Conservation (phyloP, 1,140 invertebrate species). For the Microplitis mediator region DNA sequence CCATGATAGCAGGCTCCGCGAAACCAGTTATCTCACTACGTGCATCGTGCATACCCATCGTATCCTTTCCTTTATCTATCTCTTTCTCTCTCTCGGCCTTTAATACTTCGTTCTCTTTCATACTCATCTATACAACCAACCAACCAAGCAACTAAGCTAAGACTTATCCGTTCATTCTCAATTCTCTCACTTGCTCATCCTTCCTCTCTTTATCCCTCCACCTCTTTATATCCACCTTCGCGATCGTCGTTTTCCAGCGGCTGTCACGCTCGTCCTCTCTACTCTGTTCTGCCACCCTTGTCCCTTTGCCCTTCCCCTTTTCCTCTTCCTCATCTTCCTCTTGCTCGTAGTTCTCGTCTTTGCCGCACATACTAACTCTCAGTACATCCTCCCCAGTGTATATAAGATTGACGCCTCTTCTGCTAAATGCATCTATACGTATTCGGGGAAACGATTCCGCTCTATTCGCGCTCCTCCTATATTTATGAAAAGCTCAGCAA, state of each 20-base stretch:
- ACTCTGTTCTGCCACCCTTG: background rate
- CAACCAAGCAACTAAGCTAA: too few relatives aligned
- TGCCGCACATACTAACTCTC: background rate
- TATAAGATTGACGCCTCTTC: slow-evolving; percentile 18
- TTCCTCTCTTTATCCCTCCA: slow-evolving; percentile 29
- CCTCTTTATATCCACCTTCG: slow-evolving; percentile 34
- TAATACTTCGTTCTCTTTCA: slow-evolving; percentile 4
- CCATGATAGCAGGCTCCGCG: slow-evolving; percentile 59
- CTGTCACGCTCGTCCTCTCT: slow-evolving; percentile 6
- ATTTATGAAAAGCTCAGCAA: background rate
- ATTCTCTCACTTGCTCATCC: slow-evolving; percentile 13
- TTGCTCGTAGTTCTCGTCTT: background rate
- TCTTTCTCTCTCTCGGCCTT: slow-evolving; percentile 12
- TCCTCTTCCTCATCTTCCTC: too few relatives aligned
- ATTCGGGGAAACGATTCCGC: background rate
- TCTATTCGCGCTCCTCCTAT: too few relatives aligned
- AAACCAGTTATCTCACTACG: slow-evolving; percentile 60
- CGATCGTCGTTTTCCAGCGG: slow-evolving; percentile 28
- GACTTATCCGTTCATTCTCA: slow-evolving; percentile 5
- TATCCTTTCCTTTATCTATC: slow-evolving; percentile 25
- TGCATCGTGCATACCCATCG: slow-evolving; percentile 55
- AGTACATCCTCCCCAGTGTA: background rate
- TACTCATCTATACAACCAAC: background rate
- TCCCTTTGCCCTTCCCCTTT: background rate
- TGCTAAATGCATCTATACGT: slow-evolving; percentile 12